Evolutionary conservation across 2,797 vertebrate species (phyloP).

Genomic region (Xiphophorus birchmanni): DNA sequence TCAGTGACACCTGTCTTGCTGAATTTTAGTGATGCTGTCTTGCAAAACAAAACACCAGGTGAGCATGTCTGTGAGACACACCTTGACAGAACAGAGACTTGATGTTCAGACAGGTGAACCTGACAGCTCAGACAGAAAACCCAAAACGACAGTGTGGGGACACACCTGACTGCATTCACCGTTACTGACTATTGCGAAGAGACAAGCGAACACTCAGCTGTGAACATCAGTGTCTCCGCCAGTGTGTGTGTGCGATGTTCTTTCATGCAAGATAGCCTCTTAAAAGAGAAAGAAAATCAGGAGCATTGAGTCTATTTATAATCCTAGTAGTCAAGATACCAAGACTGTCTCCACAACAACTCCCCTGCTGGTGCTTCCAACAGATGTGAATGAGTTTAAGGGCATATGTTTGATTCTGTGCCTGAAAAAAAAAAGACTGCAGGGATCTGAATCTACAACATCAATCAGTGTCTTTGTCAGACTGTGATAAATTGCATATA

Average conservation of each 20-base stretch:
- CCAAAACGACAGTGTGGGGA: constrained; percentile 34
- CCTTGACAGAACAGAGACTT: constrained; percentile 37
- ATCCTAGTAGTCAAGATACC: constrained; percentile 46
- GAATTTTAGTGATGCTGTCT: constrained; percentile 8
- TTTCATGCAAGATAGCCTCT: constrained; percentile 55
- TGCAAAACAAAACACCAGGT: constrained; percentile 20
- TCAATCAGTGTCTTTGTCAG: background rate
- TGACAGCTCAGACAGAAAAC: constrained; percentile 45
- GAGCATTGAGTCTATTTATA: constrained; percentile 70
- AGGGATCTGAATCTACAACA: constrained; percentile 10
- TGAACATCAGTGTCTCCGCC: constrained; percentile 16
- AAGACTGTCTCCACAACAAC: constrained; percentile 46
- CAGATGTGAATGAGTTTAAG: constrained; percentile 36
- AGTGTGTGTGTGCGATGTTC: constrained; percentile 38
- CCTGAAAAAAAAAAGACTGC: constrained; percentile 11
- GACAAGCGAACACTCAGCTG: constrained; percentile 15
- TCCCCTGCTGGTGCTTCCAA: constrained; percentile 40
- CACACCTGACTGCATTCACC: constrained; percentile 15
- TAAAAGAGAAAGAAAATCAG: constrained; percentile 43
- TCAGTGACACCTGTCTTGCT: background rate
- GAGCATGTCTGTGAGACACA: constrained; percentile 19
- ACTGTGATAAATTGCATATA: constrained; percentile 12
- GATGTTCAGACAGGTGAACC: constrained; percentile 47
- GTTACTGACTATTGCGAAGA: constrained; percentile 12
- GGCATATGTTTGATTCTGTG: constrained; percentile 7